These are phyloP conservation scores for Mus minutoides DNA, from an alignment of 2,797 vertebrate species.

Conservation along the genomic window DNA sequence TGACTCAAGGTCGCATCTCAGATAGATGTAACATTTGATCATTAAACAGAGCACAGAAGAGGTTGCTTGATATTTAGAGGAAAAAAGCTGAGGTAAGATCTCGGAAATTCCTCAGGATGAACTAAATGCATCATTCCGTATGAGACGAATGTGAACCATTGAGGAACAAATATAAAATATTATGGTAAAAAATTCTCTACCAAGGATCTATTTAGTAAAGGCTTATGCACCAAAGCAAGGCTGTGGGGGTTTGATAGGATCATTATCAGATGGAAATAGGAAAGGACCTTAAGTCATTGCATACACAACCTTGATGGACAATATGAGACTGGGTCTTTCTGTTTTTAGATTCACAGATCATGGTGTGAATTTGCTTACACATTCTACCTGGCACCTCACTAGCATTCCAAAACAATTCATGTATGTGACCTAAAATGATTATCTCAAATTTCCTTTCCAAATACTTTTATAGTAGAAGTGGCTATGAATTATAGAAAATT, in stretches of 20 bases:
- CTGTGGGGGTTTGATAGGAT: fast-evolving
- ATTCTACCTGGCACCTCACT: fast-evolving
- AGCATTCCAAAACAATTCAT: background rate
- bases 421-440: background rate
- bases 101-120: background rate
- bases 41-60: background rate
- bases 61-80: background rate
- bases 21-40: background rate
- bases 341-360: background rate
- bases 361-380: too few relatives aligned
- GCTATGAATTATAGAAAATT: background rate
- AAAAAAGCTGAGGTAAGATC: background rate
- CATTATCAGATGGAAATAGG: background rate
- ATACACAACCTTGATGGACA: fast-evolving
- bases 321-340: background rate
- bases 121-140: background rate
- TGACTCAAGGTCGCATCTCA: background rate
- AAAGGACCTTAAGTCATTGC: too few relatives aligned
- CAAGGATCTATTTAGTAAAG: background rate
- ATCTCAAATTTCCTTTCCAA: background rate
- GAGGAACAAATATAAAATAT: background rate
- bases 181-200: background rate
- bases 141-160: background rate
- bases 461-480: background rate
- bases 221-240: background rate